Percentiles rank a stretch among this genome's conserved stretches.
phyloP scores from a whole-genome alignment of 2,888 invertebrate genomes.

The Cephus rjabovi region DNA sequence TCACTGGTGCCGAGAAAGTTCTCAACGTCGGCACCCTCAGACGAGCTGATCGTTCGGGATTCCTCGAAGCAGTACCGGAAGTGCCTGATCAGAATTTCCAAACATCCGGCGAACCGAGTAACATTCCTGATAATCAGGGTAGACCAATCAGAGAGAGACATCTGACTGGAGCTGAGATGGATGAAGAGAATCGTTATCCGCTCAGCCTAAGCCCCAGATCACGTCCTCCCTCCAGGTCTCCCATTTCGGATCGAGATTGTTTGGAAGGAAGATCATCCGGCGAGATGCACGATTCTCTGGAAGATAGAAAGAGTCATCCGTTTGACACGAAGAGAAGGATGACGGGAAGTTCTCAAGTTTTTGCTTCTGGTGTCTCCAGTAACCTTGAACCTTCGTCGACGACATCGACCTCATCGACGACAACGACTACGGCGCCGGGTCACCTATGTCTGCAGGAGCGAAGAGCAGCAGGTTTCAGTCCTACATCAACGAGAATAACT shows the following conservation, averaged over 20 bases:
- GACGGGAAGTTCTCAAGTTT: neutral
- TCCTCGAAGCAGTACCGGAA: slow-evolving; percentile 59
- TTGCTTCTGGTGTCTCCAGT: neutral
- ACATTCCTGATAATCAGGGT: neutral
- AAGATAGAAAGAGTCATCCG: neutral
- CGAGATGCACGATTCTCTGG: neutral
- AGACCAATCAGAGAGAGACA: slow-evolving; percentile 37
- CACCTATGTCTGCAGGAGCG: neutral
- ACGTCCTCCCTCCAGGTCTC: neutral
- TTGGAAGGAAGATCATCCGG: neutral
- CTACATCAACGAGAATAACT: neutral
- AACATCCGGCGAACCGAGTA: neutral
- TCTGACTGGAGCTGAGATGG: slow-evolving; percentile 41
- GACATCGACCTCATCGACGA: neutral
- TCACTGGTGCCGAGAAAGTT: slow-evolving; percentile 32
- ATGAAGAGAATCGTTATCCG: neutral
- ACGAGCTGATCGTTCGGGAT: slow-evolving; percentile 51
- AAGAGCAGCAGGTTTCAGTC: neutral
- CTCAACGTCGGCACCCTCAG: slow-evolving; percentile 34
- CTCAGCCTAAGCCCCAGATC: neutral
- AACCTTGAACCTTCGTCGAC: neutral
- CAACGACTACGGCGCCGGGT: neutral
- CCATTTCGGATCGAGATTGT: neutral
- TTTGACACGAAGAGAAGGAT: neutral
- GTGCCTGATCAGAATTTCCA: slow-evolving; percentile 44